Evolutionary conservation across 2,888 invertebrate species (phyloP).

Genomic region (Archips crataeganus): DNA sequence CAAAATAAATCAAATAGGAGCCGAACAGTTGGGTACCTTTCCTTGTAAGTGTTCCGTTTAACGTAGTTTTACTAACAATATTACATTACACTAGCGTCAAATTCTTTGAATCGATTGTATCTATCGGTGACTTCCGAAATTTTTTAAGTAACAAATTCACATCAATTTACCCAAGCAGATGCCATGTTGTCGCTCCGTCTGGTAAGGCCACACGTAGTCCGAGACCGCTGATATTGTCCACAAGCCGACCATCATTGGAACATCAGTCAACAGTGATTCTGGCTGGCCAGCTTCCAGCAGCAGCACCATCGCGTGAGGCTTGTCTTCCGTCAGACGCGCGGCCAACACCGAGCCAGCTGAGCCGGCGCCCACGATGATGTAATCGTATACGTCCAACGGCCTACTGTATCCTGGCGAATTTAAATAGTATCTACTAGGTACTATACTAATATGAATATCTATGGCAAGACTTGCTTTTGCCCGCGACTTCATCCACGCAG

Average conservation of each 20-base stretch:
- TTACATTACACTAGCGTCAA: too few relatives aligned
- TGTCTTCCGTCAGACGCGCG: conserved; percentile 88
- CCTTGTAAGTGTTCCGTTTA: too few relatives aligned
- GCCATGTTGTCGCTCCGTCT: conserved; percentile 85
- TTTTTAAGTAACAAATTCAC: neutral
- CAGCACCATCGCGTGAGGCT: conserved; percentile 83
- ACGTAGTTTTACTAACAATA: too few relatives aligned
- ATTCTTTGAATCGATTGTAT: too few relatives aligned
- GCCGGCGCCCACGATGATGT: conserved; percentile 89
- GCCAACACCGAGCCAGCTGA: conserved; percentile 90
- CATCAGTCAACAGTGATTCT: conserved; percentile 82
- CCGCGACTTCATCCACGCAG: too few relatives aligned
- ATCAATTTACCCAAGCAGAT: conserved; percentile 78
- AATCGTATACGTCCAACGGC: conserved; percentile 86
- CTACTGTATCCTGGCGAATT: conserved; percentile 59
- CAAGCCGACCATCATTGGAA: conserved; percentile 84
- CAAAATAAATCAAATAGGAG: too few relatives aligned
- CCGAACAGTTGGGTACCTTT: too few relatives aligned
- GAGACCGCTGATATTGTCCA: conserved; percentile 78
- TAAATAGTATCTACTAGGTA: too few relatives aligned
- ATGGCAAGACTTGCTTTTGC: too few relatives aligned
- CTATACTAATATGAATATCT: too few relatives aligned
- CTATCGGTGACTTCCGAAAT: too few relatives aligned
- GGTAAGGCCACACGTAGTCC: conserved; percentile 87
- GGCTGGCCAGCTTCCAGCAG: conserved; percentile 87